A percentile compares a stretch with the other conserved stretches of the same genome.
phyloP scores from a whole-genome alignment of 2,888 invertebrate genomes.

The Ernsta delagoae region DNA sequence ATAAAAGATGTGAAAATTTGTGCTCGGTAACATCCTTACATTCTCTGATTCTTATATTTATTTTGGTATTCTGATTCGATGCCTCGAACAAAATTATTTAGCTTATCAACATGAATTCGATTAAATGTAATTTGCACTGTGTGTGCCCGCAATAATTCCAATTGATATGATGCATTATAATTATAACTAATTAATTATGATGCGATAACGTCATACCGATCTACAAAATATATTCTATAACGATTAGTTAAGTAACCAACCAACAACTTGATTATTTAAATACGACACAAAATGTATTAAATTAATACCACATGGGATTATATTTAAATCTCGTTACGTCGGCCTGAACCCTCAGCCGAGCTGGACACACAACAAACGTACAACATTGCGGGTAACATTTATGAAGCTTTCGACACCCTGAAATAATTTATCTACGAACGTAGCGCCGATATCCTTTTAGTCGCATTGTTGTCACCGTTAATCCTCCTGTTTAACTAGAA shows the following conservation, averaged over 20 bases:
- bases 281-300: slow-evolving; percentile 26
- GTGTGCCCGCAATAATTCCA: slow-evolving; percentile 16
- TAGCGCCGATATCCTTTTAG: slow-evolving; percentile 56
- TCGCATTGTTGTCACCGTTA: slow-evolving; percentile 47
- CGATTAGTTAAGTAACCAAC: neutral
- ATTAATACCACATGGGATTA: slow-evolving; percentile 44
- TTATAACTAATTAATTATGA: slow-evolving; percentile 16
- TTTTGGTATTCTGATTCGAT: slow-evolving; percentile 8
- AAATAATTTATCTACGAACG: slow-evolving; percentile 70
- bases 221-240: slow-evolving; percentile 31
- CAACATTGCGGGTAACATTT: slow-evolving; percentile 59
- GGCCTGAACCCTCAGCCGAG: slow-evolving; percentile 48
- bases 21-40: slow-evolving; percentile 1
- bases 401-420: slow-evolving; percentile 69
- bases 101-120: slow-evolving; percentile 7
- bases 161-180: slow-evolving; percentile 22
- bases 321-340: slow-evolving; percentile 57
- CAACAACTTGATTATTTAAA: slow-evolving; percentile 2
- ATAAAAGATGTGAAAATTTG: slow-evolving; percentile 2
- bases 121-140: no score
- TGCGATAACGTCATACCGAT: slow-evolving; percentile 46
- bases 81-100: slow-evolving; percentile 8
- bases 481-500: slow-evolving; percentile 41
- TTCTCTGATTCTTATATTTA: neutral
- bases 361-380: slow-evolving; percentile 49